phyloP scores from a whole-genome alignment of 2,888 invertebrate species.

The Pycnomerus fuliginosus region DNA sequence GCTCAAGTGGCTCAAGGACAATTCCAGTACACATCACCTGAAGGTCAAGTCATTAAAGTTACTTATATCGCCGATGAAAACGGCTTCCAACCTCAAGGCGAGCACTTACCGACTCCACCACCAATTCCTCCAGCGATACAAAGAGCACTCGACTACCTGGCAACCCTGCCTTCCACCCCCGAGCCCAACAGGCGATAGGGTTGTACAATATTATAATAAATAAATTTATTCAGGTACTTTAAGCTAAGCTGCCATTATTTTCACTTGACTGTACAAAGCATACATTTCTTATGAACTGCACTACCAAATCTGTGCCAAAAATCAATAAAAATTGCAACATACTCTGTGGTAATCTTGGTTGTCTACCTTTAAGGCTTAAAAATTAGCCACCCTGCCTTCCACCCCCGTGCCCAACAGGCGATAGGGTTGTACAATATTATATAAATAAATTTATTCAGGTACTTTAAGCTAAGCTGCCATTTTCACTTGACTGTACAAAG shows the following conservation, averaged over 20 bases:
- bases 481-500: conserved; percentile 9
- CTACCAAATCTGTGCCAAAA: conserved; percentile 6
- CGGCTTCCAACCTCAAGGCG: conserved; percentile 65
- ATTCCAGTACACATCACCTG: conserved; percentile 61
- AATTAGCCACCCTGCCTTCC: conserved; percentile 61
- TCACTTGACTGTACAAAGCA: conserved; percentile 7
- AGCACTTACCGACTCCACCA: conserved; percentile 63
- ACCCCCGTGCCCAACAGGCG: conserved; percentile 34
- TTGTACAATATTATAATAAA: conserved; percentile 1
- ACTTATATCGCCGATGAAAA: conserved; percentile 70
- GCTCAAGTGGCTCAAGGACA: conserved; percentile 59
- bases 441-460: conserved; percentile 16
- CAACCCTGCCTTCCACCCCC: conserved; percentile 59
- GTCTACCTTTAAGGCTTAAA: no score
- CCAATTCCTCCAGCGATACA: conserved; percentile 70
- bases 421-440: conserved; percentile 3
- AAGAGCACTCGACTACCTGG: conserved; percentile 63
- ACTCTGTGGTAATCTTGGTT: no score
- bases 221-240: conserved; percentile 17
- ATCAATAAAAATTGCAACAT: no score
- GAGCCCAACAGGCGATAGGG: conserved; percentile 17
- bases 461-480: conserved; percentile 13
- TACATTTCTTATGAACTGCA: conserved; percentile 10
- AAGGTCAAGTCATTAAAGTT: conserved; percentile 55
- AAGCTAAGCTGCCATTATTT: conserved; percentile 13